phyloP scores from a whole-genome alignment of 1,140 invertebrate species.

The Arion vulgaris region DNA sequence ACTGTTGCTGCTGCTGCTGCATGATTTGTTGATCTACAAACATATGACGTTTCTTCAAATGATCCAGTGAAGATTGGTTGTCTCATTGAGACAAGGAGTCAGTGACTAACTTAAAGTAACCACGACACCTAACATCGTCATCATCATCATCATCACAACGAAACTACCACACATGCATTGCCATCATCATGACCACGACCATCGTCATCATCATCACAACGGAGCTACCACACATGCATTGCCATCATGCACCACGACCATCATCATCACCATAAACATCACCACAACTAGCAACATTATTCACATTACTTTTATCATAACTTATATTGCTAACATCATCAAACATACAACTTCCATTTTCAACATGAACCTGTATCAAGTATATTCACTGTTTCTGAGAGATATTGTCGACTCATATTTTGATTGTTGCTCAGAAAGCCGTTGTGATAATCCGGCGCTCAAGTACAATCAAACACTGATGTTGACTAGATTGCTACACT shows the following conservation, averaged over 20 bases:
- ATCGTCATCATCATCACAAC: not conserved
- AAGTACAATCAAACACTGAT: conserved; percentile 38
- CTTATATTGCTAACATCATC: not conserved
- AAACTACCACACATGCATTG: no score
- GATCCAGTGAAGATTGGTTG: no score
- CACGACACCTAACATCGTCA: no score
- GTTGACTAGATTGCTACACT: conserved; percentile 26
- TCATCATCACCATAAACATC: not conserved
- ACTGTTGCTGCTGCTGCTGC: no score
- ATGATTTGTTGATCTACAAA: no score
- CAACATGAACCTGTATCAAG: not conserved
- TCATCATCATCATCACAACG: no score
- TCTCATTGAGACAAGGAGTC: no score
- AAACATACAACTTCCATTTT: not conserved
- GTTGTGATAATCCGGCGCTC: conserved; percentile 25
- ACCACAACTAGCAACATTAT: not conserved
- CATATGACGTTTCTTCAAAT: no score
- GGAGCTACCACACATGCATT: not conserved
- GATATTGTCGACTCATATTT: conserved; percentile 25
- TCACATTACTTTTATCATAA: not conserved
- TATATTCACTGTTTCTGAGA: not conserved
- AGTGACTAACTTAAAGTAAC: no score
- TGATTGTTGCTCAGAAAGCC: conserved; percentile 40
- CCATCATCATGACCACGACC: no score
- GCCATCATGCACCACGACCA: not conserved